These are phyloP conservation scores for Galago senegalensis DNA, from an alignment of 2,797 vertebrate genomes.

Conservation along the genomic window DNA sequence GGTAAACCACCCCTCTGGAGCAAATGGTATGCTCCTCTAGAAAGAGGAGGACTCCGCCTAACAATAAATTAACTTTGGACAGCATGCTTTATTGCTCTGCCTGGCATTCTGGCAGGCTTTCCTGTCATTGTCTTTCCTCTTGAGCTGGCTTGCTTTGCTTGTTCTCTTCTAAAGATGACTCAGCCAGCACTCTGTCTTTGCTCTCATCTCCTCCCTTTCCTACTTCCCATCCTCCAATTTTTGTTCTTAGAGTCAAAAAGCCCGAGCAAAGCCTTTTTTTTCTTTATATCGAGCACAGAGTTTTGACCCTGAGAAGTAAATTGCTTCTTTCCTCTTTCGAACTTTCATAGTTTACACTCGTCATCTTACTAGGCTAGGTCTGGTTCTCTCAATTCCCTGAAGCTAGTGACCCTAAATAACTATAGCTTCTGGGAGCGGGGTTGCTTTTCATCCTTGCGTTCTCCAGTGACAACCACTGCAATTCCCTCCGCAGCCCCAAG, in stretches of 20 bases:
- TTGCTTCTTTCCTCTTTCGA: conserved; percentile 30
- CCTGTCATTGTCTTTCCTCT: conserved; percentile 36
- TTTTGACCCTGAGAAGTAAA: conserved; percentile 25
- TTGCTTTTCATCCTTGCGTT: background rate
- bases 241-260: conserved; percentile 54
- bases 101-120: conserved; percentile 30
- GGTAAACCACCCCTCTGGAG: background rate
- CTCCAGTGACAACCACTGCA: background rate
- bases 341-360: background rate
- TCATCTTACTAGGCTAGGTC: background rate
- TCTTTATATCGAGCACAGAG: background rate
- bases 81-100: conserved; percentile 25
- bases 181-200: conserved; percentile 37
- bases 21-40: background rate
- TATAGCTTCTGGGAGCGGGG: background rate
- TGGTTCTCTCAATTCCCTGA: conserved; percentile 4
- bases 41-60: background rate
- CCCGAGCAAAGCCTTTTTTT: conserved; percentile 22
- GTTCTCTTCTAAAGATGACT: conserved; percentile 57
- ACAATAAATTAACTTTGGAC: conserved; percentile 69
- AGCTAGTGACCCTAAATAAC: background rate
- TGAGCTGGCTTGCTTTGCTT: conserved; percentile 58
- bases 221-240: background rate
- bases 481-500: conserved; percentile 38
- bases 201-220: background rate